phyloP scores from a whole-genome alignment of 2,113 vertebrate genomes.

The Phaethon lepturus region DNA sequence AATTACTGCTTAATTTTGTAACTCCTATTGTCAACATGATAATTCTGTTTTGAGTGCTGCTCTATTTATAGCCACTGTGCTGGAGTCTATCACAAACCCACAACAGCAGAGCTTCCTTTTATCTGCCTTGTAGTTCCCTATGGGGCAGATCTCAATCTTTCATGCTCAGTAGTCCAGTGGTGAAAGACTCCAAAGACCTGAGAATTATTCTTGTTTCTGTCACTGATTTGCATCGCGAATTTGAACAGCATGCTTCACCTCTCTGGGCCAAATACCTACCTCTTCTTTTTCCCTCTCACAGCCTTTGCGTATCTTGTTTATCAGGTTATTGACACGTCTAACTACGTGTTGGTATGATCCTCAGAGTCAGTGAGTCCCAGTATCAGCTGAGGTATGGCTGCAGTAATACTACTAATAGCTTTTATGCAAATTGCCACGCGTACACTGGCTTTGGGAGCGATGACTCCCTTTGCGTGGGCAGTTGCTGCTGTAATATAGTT shows the following conservation, averaged over 20 bases:
- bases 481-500: not conserved
- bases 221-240: not conserved
- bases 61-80: not conserved
- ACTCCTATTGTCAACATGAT: not conserved
- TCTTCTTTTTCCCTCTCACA: not conserved
- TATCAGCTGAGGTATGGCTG: not conserved
- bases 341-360: not conserved
- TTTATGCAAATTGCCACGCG: not conserved
- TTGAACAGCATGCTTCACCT: not conserved
- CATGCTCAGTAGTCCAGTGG: not conserved
- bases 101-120: not conserved
- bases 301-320: not conserved
- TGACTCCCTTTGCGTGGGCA: not conserved
- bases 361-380: not conserved
- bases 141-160: not conserved
- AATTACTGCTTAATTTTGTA: slow-evolving; percentile 11
- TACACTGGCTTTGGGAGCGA: not conserved
- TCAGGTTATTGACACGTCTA: not conserved
- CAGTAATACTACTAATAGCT: not conserved
- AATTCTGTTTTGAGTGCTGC: not conserved
- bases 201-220: not conserved
- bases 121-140: not conserved
- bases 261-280: not conserved
- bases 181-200: not conserved
- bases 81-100: not conserved